These are phyloP conservation scores for Melanotaenia trifasciata DNA, from an alignment of 2,797 vertebrate species.

Conservation along the genomic window DNA sequence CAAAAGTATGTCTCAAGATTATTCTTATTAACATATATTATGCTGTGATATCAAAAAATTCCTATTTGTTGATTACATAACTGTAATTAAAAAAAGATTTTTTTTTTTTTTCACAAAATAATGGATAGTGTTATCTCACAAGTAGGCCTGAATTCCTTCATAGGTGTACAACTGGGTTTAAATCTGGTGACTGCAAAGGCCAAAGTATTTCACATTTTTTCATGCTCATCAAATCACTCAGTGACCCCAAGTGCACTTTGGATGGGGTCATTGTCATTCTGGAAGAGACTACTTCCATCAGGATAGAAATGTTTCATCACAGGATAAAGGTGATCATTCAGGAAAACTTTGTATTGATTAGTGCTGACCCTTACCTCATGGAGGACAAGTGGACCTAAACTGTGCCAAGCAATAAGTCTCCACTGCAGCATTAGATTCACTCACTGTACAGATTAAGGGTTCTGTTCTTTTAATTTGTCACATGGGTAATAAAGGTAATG, in stretches of 20 bases:
- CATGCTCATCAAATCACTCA: constrained; percentile 37
- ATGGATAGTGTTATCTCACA: background rate
- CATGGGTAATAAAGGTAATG: background rate
- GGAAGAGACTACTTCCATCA: constrained; percentile 19
- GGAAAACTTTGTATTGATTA: constrained; percentile 29
- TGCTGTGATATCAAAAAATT: no score
- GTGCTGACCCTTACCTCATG: constrained; percentile 12
- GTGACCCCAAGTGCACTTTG: constrained; percentile 20
- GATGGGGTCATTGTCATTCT: constrained; percentile 23
- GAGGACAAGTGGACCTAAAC: constrained; percentile 11
- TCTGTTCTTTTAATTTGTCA: background rate
- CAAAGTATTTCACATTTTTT: constrained; percentile 20
- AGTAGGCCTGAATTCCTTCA: background rate
- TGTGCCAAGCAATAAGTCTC: constrained; percentile 4
- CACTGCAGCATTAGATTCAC: background rate
- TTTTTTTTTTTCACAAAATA: background rate
- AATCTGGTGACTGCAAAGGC: background rate
- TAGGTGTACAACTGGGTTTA: background rate
- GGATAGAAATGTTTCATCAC: constrained; percentile 22
- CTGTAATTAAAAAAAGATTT: background rate
- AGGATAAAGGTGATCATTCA: constrained; percentile 26
- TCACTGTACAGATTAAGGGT: background rate
- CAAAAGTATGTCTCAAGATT: background rate
- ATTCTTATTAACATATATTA: background rate
- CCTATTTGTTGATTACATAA: no score